phyloP scores from a whole-genome alignment of 2,797 vertebrate genomes.

The Rhadinocentrus ornatus region DNA sequence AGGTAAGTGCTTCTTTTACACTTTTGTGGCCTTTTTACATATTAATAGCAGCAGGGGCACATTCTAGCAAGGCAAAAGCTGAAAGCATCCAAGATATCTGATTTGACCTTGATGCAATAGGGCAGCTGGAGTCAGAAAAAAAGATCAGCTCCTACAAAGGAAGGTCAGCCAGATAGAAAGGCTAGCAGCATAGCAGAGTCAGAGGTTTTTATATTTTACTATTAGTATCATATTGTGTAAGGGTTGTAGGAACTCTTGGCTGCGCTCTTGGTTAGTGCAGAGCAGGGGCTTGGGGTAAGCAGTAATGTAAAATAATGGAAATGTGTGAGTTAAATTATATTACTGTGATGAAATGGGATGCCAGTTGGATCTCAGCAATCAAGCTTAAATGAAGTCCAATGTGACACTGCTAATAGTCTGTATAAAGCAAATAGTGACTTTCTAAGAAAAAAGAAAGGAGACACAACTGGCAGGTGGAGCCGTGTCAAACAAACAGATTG shows the following conservation, averaged over 20 bases:
- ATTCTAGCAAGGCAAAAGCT: conserved; percentile 34
- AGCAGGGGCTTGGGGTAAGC: conserved; percentile 24
- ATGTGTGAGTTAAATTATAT: conserved; percentile 25
- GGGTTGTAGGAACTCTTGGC: conserved; percentile 36
- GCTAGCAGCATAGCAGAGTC: conserved; percentile 55
- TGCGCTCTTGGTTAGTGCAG: conserved; percentile 29
- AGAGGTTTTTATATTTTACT: conserved; percentile 36
- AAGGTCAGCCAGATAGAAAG: conserved; percentile 62
- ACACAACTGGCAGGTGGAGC: conserved; percentile 18
- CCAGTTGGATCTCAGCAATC: conserved; percentile 32
- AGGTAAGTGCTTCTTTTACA: conserved; percentile 18
- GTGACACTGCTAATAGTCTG: conserved; percentile 1
- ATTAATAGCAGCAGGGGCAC: conserved; percentile 41
- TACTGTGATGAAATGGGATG: conserved; percentile 35
- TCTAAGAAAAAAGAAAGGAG: conserved; percentile 27
- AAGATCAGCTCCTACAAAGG: conserved; percentile 34
- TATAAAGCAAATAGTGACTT: conserved; percentile 18
- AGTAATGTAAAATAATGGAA: conserved; percentile 27
- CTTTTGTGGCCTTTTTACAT: conserved; percentile 36
- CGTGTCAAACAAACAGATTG: conserved; percentile 15
- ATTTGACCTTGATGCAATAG: conserved; percentile 44
- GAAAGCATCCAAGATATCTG: conserved; percentile 41
- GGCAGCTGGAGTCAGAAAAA: conserved; percentile 39
- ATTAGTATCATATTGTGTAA: conserved; percentile 41
- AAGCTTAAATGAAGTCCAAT: conserved; percentile 34